phyloP scores from a whole-genome alignment of 2,888 invertebrate genomes.

The Trissoscelio sp. region DNA sequence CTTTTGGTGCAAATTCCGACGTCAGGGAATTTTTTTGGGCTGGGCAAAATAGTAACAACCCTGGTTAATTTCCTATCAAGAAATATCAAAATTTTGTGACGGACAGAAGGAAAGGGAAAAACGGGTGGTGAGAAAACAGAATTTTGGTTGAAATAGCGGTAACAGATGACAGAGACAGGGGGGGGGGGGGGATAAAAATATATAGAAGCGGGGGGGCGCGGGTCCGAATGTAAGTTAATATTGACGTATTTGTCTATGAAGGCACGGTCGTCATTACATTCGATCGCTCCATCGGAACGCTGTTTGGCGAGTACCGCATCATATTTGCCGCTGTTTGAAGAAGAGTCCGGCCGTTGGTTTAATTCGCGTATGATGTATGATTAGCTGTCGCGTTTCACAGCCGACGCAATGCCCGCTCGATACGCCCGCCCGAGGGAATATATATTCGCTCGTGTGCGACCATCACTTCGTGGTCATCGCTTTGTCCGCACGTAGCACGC shows the following conservation, averaged over 20 bases:
- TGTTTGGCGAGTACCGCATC: constrained; percentile 62
- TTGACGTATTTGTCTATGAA: constrained; percentile 59
- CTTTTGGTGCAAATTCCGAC: too few species aligned
- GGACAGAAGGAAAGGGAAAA: too few species aligned
- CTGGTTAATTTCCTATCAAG: too few species aligned
- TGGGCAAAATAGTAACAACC: too few species aligned
- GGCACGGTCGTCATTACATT: constrained; percentile 56
- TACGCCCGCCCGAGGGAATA: constrained; percentile 54
- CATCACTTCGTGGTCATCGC: constrained; percentile 73
- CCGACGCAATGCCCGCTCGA: constrained; percentile 58
- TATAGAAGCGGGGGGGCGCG: background rate
- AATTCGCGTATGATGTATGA: constrained; percentile 69
- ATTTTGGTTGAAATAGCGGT: too few species aligned
- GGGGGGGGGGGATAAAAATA: too few species aligned
- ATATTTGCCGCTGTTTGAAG: constrained; percentile 66
- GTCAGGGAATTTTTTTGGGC: too few species aligned
- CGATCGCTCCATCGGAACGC: constrained; percentile 53
- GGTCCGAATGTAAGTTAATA: constrained; percentile 29
- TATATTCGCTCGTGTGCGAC: constrained; percentile 71
- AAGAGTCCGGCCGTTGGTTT: constrained; percentile 65
- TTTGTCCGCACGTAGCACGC: constrained; percentile 69
- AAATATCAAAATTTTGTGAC: too few species aligned
- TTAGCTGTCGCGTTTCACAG: constrained; percentile 70
- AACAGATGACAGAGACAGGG: too few species aligned
- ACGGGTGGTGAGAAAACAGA: too few species aligned